These are phyloP conservation scores for Hypolimnas misippus DNA, from an alignment of 2,888 invertebrate species.

Conservation along the genomic window DNA sequence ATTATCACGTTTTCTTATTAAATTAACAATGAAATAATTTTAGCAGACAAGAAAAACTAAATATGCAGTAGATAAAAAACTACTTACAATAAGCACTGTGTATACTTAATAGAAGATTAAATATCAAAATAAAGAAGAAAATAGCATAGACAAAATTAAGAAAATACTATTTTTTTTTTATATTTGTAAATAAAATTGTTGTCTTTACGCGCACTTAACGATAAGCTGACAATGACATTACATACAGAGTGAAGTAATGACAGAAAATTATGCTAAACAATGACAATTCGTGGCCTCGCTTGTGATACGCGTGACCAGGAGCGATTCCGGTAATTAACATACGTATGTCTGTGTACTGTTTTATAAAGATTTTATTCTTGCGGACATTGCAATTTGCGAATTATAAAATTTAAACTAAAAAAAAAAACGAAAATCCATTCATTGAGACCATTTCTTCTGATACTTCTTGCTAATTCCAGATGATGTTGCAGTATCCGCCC, in stretches of 20 bases:
- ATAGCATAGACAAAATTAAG: no score
- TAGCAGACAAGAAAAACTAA: no score
- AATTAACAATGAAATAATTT: no score
- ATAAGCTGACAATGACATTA: slow-evolving; percentile 27
- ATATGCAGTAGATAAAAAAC: no score
- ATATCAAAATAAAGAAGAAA: background rate
- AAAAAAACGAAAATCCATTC: no score
- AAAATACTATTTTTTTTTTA: background rate
- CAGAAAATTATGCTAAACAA: slow-evolving; percentile 40
- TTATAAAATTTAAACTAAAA: no score
- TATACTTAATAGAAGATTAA: background rate
- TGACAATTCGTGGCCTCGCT: slow-evolving; percentile 32
- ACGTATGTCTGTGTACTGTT: slow-evolving; percentile 3
- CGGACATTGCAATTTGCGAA: background rate
- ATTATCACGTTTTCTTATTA: no score
- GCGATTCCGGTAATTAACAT: slow-evolving; percentile 28
- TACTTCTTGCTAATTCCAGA: no score
- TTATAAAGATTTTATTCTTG: slow-evolving; percentile 5
- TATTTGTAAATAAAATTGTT: background rate
- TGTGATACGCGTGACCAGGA: slow-evolving; percentile 26
- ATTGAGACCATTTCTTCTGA: no score
- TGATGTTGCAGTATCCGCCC: no score
- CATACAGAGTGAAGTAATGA: slow-evolving; percentile 30
- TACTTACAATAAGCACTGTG: background rate
- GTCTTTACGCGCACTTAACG: slow-evolving; percentile 8